A percentile compares a stretch with the other conserved stretches of the same genome.
phyloP scores from a whole-genome alignment of 2,888 invertebrate species.

The Thumatha senex region DNA sequence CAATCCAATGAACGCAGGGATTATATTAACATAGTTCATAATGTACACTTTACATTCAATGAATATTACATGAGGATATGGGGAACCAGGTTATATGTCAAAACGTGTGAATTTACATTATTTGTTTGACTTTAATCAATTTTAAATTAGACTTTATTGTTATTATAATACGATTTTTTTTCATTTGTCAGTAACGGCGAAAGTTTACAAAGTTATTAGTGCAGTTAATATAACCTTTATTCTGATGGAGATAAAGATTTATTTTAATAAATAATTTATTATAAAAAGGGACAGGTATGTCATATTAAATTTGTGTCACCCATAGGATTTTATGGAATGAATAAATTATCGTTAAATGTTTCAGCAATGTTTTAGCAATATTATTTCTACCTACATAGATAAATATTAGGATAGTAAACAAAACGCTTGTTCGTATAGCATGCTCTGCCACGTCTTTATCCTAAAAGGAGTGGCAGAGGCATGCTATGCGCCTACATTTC shows the following conservation, averaged over 20 bases:
- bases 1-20: background rate
- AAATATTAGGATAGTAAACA: no score
- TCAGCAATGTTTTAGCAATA: no score
- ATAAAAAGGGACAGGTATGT: no score
- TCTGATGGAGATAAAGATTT: conserved; percentile 6
- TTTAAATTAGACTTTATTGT: conserved; percentile 20
- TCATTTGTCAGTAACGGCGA: conserved; percentile 10
- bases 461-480: no score
- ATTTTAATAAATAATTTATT: background rate
- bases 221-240: conserved; percentile 12
- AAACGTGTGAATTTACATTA: conserved; percentile 19
- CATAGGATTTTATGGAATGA: no score
- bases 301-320: no score
- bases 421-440: no score
- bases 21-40: conserved; percentile 4
- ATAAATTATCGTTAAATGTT: no score
- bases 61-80: conserved; percentile 37
- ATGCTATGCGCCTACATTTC: no score
- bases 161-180: conserved; percentile 17
- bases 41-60: conserved; percentile 15
- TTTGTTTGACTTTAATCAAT: conserved; percentile 12
- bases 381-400: no score
- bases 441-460: no score
- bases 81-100: conserved; percentile 24
- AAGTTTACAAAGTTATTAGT: conserved; percentile 12